Evolutionary conservation across 2,888 invertebrate species (phyloP), one percentile per base, ranked within the genome.

Genomic region (Lithophane semibrunnea): DNA sequence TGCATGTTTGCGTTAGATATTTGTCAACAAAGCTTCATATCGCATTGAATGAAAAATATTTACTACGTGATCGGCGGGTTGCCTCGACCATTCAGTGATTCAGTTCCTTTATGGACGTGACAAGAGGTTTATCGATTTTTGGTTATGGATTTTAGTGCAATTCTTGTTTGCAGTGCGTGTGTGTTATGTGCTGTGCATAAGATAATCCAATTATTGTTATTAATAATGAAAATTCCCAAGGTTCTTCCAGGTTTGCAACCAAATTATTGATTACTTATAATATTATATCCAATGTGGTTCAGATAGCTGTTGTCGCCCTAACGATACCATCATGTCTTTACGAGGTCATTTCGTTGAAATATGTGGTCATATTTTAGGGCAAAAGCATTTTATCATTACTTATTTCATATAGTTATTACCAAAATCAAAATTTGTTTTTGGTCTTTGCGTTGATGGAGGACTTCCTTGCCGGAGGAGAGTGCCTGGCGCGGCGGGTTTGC

Each of bases 391-490:
- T 44, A 44, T 52, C 13, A 9, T 42, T 42, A n/a, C 18, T 7
- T 56, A 56, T 21, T 49, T 13, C 18, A 29, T 24, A 8, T 4
- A n/a, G 8, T 60, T 61, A 47, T 68, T 8, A 10, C 2, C 16
- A 44, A 84, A 81, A 75, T 37, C 7, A 4, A 66, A 72, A 66
- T 69, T 76, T 84, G 77, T 81, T 87, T 87, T 84, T 80, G 87
- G 84, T 86, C 84, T 84, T 87, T 73, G 85, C 88, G 87, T 86
- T 91, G 87, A 92, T 92, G 88, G 92, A 94, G 93, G 92, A 94
- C 92, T 94, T 94, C 94, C 94, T 94, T 90, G 91, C 91, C 89
- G 89, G 92, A 91, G 93, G 93, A 91, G 92, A 94, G 90, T 91
- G 94, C 85, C 87, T 87, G 88, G 87, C 80, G 88, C 88, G 86